Conservation (phyloP, 2,797 vertebrate genomes). For the Xerus rutilus region DNA sequence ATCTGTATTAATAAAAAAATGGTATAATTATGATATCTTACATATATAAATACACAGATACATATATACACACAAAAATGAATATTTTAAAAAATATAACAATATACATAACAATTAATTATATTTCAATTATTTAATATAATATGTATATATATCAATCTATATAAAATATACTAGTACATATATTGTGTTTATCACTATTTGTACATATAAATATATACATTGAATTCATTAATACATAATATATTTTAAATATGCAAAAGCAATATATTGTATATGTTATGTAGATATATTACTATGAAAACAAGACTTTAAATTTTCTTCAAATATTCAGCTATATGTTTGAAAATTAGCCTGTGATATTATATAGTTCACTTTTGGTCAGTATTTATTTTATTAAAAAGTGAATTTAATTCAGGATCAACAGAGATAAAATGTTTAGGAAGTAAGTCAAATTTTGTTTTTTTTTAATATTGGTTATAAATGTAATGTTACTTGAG, state of each 20-base stretch:
- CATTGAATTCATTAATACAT: background rate
- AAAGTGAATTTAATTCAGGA: background rate
- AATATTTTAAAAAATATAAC: background rate
- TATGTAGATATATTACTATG: background rate
- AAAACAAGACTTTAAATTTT: background rate
- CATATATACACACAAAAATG: no score
- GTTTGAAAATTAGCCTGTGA: background rate
- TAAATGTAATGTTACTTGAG: background rate
- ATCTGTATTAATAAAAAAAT: background rate
- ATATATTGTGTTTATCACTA: background rate
- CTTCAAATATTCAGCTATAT: slow-evolving; percentile 4
- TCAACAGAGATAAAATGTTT: background rate
- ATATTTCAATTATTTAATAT: background rate
- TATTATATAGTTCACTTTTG: background rate
- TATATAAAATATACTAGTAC: background rate
- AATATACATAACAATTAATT: background rate
- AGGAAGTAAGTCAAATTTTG: slow-evolving; percentile 1
- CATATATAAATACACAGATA: background rate
- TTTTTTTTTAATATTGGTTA: slow-evolving; percentile 26
- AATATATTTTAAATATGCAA: background rate
- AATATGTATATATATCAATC: background rate
- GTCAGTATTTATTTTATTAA: background rate
- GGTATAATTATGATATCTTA: background rate
- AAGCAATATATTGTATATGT: background rate
- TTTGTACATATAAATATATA: background rate